Evolutionary conservation across 2,113 vertebrate species (phyloP), one percentile per base, ranked within the genome.

Genomic region (Calyptomena viridis): DNA sequence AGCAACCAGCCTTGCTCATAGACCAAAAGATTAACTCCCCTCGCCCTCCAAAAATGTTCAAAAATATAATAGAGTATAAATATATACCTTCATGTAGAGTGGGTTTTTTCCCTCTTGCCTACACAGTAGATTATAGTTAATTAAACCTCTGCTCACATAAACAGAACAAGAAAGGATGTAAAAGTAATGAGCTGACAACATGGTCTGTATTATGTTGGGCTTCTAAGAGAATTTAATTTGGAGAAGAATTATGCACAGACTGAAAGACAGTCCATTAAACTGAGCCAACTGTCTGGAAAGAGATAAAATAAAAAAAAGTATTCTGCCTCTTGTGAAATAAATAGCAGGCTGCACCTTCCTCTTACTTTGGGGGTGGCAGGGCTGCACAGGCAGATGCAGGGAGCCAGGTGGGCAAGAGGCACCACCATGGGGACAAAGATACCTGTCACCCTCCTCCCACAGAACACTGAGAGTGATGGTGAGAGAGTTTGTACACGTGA

Each of bases 101-200:
- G 31, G 1, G 1, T 24, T 91, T 95, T 94, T 90, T 53, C 55
- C n/a, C 87, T 92, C 89, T 97, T 97, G 94, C 96, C 97, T 97
- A 94, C 71, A 78, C 86, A 94, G 96, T 97, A 97, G 94, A 97
- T 98, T 97, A 98, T 88, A 97, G 98, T 98, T 98, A 98, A 98
- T 98, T 98, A 98, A 98, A 97, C 97, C 96, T 95, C 96, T 97
- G 94, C 96, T 97, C 97, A 97, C 95, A 98, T 98, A 98, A 98
- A 98, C 97, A 97, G 97, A 97, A 98, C 95, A 97, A 97, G 97
- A 97, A 97, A 97, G 96, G 93, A 98, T 98, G 97, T 98, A 98
- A 98, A 98, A 98, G 97, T 97, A 98, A 98, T 98, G 98, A 98
- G 97, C 97, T 98, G 98, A 98, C 97, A 98, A 97, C 97, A 96